Percentiles rank a stretch among this genome's conserved stretches.
These are phyloP conservation scores for Loriculus beryllinus DNA, from an alignment of 2,797 vertebrate species.

Conservation along the genomic window DNA sequence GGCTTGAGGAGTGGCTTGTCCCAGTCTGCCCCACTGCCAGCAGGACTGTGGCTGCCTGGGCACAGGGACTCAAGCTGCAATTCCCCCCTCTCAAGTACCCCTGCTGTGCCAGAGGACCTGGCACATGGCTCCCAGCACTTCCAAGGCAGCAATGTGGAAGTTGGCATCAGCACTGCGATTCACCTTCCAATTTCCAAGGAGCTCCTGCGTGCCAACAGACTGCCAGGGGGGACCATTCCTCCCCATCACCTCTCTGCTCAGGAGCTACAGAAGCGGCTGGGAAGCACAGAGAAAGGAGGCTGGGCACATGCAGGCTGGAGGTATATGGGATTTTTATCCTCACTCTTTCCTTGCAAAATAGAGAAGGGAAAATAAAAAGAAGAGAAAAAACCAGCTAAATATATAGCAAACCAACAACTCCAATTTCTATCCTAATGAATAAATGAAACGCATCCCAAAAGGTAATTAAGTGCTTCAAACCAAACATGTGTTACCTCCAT, in stretches of 20 bases:
- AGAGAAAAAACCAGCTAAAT: not conserved
- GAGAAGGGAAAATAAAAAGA: not conserved
- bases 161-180: not conserved
- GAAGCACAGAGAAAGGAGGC: not conserved
- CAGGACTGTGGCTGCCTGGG: not conserved
- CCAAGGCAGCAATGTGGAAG: not conserved
- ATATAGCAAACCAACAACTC: conserved; percentile 24
- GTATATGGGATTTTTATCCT: not conserved
- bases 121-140: not conserved
- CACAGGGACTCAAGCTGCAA: not conserved
- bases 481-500: conserved; percentile 33
- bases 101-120: not conserved
- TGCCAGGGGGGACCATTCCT: not conserved
- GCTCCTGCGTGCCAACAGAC: not conserved
- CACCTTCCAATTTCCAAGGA: not conserved
- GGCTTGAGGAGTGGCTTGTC: not conserved
- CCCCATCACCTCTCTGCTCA: not conserved
- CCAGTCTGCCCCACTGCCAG: not conserved
- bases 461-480: conserved; percentile 44
- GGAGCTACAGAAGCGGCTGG: not conserved
- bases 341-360: not conserved
- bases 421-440: conserved; percentile 47
- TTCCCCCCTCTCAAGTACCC: not conserved
- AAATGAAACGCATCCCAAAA: conserved; percentile 57
- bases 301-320: not conserved